Evolutionary conservation across 2,888 invertebrate genomes (phyloP), one percentile per base, ranked within the genome.

Genomic region (Drosophila paramelanica): DNA sequence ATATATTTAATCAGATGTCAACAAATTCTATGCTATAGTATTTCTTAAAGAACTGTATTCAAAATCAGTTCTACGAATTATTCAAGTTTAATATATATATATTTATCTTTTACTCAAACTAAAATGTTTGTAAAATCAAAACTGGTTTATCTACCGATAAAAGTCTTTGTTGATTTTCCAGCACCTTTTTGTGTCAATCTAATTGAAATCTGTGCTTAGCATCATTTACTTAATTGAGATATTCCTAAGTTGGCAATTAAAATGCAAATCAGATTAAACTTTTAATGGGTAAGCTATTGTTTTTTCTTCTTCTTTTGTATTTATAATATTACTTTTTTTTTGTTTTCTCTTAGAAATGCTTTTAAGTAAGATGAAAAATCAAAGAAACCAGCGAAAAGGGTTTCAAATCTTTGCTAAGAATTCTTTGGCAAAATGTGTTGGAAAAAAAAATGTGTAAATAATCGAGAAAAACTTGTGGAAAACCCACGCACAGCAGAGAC

Each of bases 381-480:
- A 50, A 4, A 11, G 36, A 27, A 36, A 27, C 41, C 36, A 13
- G 36, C 36, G 13, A 36, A 36, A 75, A 60, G 73, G 75, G 53
- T 55, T 75, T 23, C 14, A 77, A 84, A 70, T 57, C 62, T 58
- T 73, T 56, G 61, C 58, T 50, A 23, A 42, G 51, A 59, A 36
- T 62, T 66, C 43, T 38, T 41, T 42, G 14, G 52, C 55, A 33
- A 52, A 47, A 47, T 53, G 41, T 43, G 25, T 41, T 39, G 13
- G 17, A 46, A 58, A 57, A 70, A 17, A 17, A 17, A 79, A 77
- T 74, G 79, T 77, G 79, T 79, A 79, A 77, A 78, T 73, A 77
- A 79, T 70, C 60, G 79, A 62, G 75, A 55, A 69, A 79, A 77
- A 77, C 55, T 74, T 74, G 61, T 69, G 70, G 38, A 75, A 60